Base-by-base conservation (phyloP, 2,888 invertebrate genomes). In the Rhodophaea formosa region DNA sequence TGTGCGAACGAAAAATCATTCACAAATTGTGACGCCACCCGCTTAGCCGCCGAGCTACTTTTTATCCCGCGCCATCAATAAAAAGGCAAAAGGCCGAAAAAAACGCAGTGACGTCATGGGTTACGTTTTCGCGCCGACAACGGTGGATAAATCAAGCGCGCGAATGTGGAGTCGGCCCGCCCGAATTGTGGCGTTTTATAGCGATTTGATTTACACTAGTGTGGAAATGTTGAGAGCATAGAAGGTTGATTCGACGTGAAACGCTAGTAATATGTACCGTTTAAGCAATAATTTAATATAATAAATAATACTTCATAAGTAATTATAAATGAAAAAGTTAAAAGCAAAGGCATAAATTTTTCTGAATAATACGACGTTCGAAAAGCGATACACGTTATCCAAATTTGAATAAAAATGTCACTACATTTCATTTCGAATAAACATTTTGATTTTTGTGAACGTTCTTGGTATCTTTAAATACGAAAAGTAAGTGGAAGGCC, bases 1-100 rank as follows among this genome's bases (percentile, higher is more conserved):
- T 75, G 63, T 71, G 75, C 73, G 75, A 70, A 80, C 82, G 84
- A 80, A 86, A 86, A 89, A 89, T 90, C 90, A 90, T 90, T 88
- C 88, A 85, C 85, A 83, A 84, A 86, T 85, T 84, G 82, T 88
- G 88, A 88, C 84, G 84, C 79, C 80, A 68, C 69, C 71, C 80
- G 82, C 80, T 82, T 80, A 80, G 83, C 79, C 75, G 44, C 74
- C 80, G 74, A 74, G 76, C 79, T 83, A 82, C 84, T 84, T 86
- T 88, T 88, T 86, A 86, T 84, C 86, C 82, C 79, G 76, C 82
- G 80, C 86, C 88, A 88, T 89, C 88, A 87, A 89, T 89, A 88
- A 89, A 88, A 86, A 79, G 73, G 73, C 72, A 77, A 77, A 79
- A 68, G 10, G 15, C 16, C 15, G 16, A 45, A 73, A 71, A 69